Conservation (phyloP, 2,113 vertebrate genomes). For the Myocastor coypus region DNA sequence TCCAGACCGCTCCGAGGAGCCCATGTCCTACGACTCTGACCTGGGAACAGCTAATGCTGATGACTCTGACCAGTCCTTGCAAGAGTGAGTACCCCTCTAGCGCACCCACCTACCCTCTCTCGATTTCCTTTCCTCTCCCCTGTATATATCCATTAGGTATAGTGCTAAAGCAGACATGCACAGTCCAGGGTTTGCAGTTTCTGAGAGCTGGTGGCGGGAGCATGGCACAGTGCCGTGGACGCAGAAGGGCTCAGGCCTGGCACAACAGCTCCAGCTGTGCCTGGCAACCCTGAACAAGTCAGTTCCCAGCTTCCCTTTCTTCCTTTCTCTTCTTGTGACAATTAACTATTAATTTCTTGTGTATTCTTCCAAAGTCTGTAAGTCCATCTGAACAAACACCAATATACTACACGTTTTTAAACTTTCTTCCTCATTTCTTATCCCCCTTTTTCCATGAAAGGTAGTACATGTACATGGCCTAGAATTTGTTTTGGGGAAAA, state of each 20-base stretch:
- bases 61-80: slow-evolving; percentile 84
- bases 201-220: neutral
- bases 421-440: slow-evolving; percentile 3
- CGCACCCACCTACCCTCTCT: too few species aligned
- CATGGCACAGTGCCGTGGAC: neutral
- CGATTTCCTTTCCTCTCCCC: neutral
- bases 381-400: neutral
- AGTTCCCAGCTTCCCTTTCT: neutral
- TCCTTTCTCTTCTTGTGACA: neutral
- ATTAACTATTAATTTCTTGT: slow-evolving; percentile 1
- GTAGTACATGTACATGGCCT: neutral
- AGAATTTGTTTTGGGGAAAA: neutral
- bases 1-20: slow-evolving; percentile 84
- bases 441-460: neutral
- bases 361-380: neutral
- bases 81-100: slow-evolving; percentile 88
- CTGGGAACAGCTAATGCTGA: slow-evolving; percentile 68
- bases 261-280: neutral
- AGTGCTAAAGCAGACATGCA: neutral
- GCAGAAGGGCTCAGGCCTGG: neutral
- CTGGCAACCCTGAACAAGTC: neutral
- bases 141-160: neutral
- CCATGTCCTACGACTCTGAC: slow-evolving; percentile 88
- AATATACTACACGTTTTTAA: neutral
- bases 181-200: neutral